Evolutionary conservation across 2,888 invertebrate species (phyloP).

Genomic region (Mesopsocus fuscifrons): DNA sequence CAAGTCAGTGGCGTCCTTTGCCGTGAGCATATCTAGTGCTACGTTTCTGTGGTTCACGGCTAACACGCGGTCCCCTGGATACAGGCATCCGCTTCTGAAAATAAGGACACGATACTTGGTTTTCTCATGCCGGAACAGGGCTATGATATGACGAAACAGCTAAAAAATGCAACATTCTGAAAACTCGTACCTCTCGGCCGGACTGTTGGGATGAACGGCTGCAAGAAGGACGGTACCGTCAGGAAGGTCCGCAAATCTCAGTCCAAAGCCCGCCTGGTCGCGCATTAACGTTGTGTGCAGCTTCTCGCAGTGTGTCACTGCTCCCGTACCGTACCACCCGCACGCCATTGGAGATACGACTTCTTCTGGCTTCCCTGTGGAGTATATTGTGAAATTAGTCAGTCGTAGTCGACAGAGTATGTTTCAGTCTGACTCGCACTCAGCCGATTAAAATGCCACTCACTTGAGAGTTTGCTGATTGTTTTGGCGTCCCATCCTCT

Average conservation of each 20-base stretch:
- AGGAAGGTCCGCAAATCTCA: constrained; percentile 20
- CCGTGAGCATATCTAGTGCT: constrained; percentile 19
- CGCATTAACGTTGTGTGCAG: constrained; percentile 18
- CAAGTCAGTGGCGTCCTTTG: constrained; percentile 25
- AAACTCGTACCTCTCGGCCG: constrained; percentile 35
- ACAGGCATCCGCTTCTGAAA: constrained; percentile 48
- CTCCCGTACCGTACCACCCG: constrained; percentile 1
- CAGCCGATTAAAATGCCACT: too few relatives aligned
- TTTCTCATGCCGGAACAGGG: neutral
- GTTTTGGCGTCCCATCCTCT: constrained; percentile 5
- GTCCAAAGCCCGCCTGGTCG: neutral
- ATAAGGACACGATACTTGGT: too few relatives aligned
- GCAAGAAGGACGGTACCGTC: constrained; percentile 28
- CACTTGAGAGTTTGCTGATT: too few relatives aligned
- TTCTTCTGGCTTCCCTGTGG: too few relatives aligned
- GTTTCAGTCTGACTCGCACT: too few relatives aligned
- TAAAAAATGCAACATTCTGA: too few relatives aligned
- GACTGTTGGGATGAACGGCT: constrained; percentile 30
- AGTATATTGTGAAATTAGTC: too few relatives aligned
- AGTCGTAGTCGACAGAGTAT: too few relatives aligned
- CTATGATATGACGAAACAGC: neutral
- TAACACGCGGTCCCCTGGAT: constrained; percentile 65
- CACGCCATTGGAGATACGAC: too few relatives aligned
- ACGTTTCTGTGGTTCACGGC: constrained; percentile 46
- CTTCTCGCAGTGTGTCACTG: constrained; percentile 30